These are phyloP conservation scores for Galerucella nymphaeae DNA, from an alignment of 2,888 invertebrate genomes.

Conservation along the genomic window DNA sequence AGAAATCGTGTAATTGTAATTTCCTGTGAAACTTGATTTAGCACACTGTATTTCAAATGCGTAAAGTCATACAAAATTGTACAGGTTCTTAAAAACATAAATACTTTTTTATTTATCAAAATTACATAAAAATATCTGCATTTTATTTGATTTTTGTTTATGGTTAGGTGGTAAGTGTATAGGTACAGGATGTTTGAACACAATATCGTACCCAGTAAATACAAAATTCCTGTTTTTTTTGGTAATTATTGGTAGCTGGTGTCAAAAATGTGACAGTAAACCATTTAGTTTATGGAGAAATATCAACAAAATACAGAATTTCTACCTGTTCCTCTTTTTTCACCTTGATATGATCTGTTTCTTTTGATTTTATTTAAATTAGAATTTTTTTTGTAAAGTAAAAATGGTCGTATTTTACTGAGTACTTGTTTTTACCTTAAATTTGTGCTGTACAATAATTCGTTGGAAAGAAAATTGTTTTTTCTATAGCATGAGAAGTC, in stretches of 20 bases:
- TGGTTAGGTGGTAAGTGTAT: neutral
- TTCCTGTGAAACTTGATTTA: neutral
- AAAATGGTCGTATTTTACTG: conserved; percentile 8
- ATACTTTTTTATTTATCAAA: neutral
- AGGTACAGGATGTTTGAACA: conserved; percentile 13
- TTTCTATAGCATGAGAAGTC: neutral
- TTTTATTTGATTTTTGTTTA: neutral
- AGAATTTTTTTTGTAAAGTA: neutral
- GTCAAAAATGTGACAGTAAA: neutral
- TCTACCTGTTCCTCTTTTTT: neutral
- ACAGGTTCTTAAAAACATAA: conserved; percentile 6
- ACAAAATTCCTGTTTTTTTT: neutral
- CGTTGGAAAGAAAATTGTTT: neutral
- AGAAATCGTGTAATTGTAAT: neutral
- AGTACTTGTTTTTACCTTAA: conserved; percentile 11
- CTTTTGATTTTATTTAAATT: neutral
- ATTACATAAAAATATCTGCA: conserved; percentile 17
- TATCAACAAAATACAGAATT: neutral
- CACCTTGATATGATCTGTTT: neutral
- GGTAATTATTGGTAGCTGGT: neutral
- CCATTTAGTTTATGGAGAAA: neutral
- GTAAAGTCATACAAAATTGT: conserved; percentile 12
- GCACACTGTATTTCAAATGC: neutral
- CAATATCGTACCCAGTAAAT: conserved; percentile 14
- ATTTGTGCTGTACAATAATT: conserved; percentile 6